Conservation (phyloP, 2,797 vertebrate genomes). For the Petrocephalus sullivani region DNA sequence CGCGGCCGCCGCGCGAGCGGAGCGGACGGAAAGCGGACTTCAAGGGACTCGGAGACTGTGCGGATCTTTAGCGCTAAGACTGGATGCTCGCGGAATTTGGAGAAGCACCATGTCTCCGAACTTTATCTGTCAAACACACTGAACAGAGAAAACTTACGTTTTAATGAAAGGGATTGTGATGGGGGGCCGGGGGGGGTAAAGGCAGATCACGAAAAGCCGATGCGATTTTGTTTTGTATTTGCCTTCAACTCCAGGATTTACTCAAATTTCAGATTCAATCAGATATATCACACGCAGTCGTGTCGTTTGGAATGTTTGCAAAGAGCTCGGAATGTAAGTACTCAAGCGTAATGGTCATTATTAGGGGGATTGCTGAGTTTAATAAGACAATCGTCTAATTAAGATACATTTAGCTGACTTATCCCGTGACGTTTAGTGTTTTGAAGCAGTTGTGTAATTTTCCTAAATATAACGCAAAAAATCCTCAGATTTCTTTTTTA, state of each 20-base stretch:
- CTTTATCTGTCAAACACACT: conserved; percentile 18
- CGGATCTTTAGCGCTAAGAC: conserved; percentile 26
- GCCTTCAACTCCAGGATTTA: conserved; percentile 5
- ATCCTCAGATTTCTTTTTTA: not conserved
- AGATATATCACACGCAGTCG: not conserved
- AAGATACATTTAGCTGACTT: not conserved
- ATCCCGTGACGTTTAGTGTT: not conserved
- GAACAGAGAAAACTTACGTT: not conserved
- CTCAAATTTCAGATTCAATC: not conserved
- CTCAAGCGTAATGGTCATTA: conserved; percentile 13
- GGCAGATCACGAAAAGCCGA: not conserved
- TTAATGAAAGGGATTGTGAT: not conserved
- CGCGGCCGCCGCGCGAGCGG: conserved; percentile 35
- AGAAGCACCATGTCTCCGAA: conserved; percentile 12
- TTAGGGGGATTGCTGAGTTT: not conserved
- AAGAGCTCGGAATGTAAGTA: conserved; percentile 29
- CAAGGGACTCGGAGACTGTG: conserved; percentile 34
- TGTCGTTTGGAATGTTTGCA: conserved; percentile 25
- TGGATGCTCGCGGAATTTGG: conserved; percentile 20
- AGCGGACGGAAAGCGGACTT: conserved; percentile 34
- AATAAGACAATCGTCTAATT: not conserved
- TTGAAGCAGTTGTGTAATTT: not conserved
- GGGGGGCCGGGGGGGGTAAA: too few species aligned
- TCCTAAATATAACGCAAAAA: not conserved
- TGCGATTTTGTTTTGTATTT: conserved; percentile 10